Conservation (phyloP, 2,888 invertebrate genomes). For the Brachylomia viminalis region DNA sequence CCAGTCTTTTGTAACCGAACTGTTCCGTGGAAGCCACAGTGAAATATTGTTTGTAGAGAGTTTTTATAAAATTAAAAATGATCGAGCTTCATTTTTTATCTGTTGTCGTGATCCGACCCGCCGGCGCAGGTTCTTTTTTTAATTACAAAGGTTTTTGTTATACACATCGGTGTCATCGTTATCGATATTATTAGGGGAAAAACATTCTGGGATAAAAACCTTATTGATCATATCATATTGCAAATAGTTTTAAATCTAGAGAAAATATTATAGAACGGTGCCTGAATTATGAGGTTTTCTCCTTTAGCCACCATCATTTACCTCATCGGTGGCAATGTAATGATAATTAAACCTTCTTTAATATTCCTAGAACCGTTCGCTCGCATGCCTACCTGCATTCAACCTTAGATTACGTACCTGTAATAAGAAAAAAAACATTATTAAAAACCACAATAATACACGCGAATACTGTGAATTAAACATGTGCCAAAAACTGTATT, state of each 20-base stretch:
- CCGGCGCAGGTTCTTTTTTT: constrained; percentile 15
- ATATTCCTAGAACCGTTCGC: background rate
- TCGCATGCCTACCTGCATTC: background rate
- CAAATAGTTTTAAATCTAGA: background rate
- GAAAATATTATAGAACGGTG: background rate
- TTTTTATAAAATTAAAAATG: constrained; percentile 61
- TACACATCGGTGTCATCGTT: constrained; percentile 7
- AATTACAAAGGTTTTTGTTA: constrained; percentile 37
- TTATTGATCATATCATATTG: background rate
- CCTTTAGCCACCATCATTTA: background rate
- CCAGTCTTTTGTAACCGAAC: constrained; percentile 60
- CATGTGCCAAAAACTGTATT: background rate
- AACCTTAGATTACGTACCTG: constrained; percentile 34
- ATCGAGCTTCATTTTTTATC: constrained; percentile 50
- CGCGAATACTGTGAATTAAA: background rate
- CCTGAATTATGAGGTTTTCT: background rate
- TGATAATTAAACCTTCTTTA: background rate
- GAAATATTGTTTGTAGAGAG: constrained; percentile 55
- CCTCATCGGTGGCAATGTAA: background rate
- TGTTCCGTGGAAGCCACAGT: no score
- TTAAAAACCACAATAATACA: background rate
- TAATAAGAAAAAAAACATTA: constrained; percentile 15
- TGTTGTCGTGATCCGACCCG: constrained; percentile 27
- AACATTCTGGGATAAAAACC: background rate
- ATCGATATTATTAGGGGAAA: background rate